Percentiles rank a stretch among this genome's conserved stretches.
Evolutionary conservation across 1,140 invertebrate genomes (phyloP).

Genomic region (Luehdorfia chinensis): DNA sequence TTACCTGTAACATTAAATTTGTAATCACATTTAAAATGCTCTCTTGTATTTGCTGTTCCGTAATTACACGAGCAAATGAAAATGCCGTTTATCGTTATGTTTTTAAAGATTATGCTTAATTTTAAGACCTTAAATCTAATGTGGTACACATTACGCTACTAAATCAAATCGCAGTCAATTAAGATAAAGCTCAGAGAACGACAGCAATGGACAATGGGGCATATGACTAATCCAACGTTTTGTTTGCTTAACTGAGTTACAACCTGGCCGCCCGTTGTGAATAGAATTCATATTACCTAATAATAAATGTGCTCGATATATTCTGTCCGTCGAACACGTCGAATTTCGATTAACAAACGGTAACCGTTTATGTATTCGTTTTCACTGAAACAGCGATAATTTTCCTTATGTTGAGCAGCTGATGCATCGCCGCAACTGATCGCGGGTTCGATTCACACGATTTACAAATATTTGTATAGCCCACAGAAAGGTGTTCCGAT

Average conservation of each 20-base stretch:
- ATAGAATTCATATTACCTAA: conserved; percentile 46
- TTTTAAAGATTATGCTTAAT: neutral
- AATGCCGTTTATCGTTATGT: neutral
- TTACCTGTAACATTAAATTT: conserved; percentile 30
- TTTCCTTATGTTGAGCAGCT: too few species aligned
- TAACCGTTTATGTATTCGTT: too few species aligned
- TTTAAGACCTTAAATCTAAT: neutral
- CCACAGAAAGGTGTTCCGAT: too few species aligned
- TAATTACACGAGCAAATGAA: conserved; percentile 13
- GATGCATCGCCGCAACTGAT: too few species aligned
- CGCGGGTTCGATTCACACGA: too few species aligned
- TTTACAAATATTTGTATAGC: too few species aligned
- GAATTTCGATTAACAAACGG: neutral
- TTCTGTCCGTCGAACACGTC: conserved; percentile 11
- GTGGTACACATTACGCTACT: conserved; percentile 39
- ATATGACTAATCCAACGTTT: conserved; percentile 68
- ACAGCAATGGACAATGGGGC: conserved; percentile 64
- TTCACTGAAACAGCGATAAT: too few species aligned
- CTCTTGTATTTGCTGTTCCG: conserved; percentile 19
- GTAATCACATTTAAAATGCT: conserved; percentile 24
- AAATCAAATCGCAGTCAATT: conserved; percentile 74
- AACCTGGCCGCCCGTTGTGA: conserved; percentile 34
- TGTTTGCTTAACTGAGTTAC: conserved; percentile 65
- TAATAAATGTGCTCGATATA: conserved; percentile 31
- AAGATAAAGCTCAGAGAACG: conserved; percentile 67